A percentile compares a stretch with the other conserved stretches of the same genome.
Evolutionary conservation across 2,113 vertebrate species (phyloP).

Genomic region (Carlito syrichta): DNA sequence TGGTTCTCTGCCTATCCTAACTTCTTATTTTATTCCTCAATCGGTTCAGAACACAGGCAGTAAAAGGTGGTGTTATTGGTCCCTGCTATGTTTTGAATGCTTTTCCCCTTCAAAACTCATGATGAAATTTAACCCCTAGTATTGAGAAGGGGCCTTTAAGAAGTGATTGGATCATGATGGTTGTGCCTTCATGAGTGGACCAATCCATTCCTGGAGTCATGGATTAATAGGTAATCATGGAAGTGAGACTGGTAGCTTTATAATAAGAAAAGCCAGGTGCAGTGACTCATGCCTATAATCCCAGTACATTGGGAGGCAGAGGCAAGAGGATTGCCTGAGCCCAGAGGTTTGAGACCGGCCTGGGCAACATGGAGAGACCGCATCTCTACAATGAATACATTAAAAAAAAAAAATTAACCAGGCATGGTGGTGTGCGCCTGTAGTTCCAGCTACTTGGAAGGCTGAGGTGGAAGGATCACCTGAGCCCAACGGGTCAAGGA

Average conservation of each 20-base stretch:
- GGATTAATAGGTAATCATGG: not conserved
- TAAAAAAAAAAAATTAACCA: no score
- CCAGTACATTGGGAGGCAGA: no score
- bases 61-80: not conserved
- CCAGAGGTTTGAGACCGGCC: no score
- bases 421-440: no score
- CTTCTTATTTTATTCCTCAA: not conserved
- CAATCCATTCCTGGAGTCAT: not conserved
- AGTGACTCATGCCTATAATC: no score
- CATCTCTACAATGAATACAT: no score
- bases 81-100: not conserved
- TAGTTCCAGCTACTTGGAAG: no score
- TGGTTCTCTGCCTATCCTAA: not conserved
- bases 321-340: no score
- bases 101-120: not conserved
- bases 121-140: not conserved
- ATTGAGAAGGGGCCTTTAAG: not conserved
- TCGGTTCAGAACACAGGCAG: not conserved
- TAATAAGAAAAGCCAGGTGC: not conserved
- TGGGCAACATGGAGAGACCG: no score
- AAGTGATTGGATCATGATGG: not conserved
- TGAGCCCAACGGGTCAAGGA: no score
- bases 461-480: no score
- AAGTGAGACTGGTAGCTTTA: not conserved
- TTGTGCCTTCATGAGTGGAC: not conserved